Conservation (phyloP, 2,797 vertebrate genomes). For the Champsocephalus esox region DNA sequence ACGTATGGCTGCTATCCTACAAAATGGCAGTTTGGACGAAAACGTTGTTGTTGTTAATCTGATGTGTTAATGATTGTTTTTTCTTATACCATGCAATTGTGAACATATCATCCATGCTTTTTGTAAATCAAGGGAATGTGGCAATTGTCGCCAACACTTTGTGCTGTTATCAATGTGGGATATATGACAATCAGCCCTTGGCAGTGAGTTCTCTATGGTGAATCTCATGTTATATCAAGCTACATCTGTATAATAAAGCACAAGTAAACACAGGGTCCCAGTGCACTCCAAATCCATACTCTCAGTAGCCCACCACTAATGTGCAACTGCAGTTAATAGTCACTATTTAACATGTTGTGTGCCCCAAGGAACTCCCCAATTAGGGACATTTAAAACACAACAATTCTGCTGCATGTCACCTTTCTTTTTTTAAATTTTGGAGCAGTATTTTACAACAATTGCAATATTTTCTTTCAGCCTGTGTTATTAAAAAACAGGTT, state of each 20-base stretch:
- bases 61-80: slow-evolving; percentile 46
- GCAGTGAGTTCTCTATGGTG: slow-evolving; percentile 60
- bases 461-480: slow-evolving; percentile 10
- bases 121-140: slow-evolving; percentile 19
- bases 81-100: slow-evolving; percentile 45
- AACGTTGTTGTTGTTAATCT: slow-evolving; percentile 37
- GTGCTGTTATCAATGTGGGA: slow-evolving; percentile 43
- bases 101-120: slow-evolving; percentile 55
- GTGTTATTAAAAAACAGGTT: slow-evolving; percentile 28
- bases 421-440: not conserved
- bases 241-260: slow-evolving; percentile 49
- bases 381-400: slow-evolving; percentile 18
- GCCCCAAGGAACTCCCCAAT: slow-evolving; percentile 16
- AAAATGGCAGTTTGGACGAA: slow-evolving; percentile 84
- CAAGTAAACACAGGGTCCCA: slow-evolving; percentile 37
- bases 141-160: slow-evolving; percentile 28
- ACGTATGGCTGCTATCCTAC: slow-evolving; percentile 89
- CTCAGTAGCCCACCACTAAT: slow-evolving; percentile 29
- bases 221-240: slow-evolving; percentile 38
- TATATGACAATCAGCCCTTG: slow-evolving; percentile 68
- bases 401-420: not conserved
- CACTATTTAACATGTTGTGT: not conserved
- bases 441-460: slow-evolving; percentile 7
- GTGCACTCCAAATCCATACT: slow-evolving; percentile 14
- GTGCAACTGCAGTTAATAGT: slow-evolving; percentile 5